Evolutionary conservation across 2,113 vertebrate species (phyloP).

Genomic region (Gasterosteus aculeatus): DNA sequence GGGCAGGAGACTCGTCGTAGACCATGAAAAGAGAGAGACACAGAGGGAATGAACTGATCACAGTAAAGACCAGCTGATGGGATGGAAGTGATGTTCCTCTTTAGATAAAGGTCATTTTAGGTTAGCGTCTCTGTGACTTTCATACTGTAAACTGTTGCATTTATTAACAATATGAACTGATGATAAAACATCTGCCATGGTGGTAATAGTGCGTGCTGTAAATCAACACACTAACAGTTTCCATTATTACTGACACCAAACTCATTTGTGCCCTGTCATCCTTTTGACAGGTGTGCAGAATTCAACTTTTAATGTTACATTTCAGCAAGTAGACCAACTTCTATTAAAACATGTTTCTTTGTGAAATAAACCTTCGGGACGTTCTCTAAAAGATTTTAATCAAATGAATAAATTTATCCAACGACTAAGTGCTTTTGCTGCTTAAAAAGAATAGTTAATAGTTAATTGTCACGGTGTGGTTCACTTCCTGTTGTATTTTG

Average conservation of each 20-base stretch:
- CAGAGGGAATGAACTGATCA: background rate
- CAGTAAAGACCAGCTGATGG: background rate
- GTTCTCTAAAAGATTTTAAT: background rate
- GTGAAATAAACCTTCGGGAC: background rate
- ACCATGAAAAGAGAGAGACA: constrained; percentile 5
- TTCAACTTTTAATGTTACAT: background rate
- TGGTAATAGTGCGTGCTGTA: background rate
- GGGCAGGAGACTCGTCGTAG: constrained; percentile 23
- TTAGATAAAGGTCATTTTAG: constrained; percentile 13
- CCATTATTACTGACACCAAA: background rate
- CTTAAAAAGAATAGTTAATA: constrained; percentile 8
- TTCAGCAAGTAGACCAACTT: background rate
- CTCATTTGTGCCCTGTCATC: background rate
- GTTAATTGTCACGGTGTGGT: too few species aligned
- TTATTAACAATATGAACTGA: background rate
- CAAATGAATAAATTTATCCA: constrained; percentile 2
- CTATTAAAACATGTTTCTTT: background rate
- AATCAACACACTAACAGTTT: constrained; percentile 1
- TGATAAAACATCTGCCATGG: constrained; percentile 12
- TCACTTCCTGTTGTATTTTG: too few species aligned
- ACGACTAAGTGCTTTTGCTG: constrained; percentile 1
- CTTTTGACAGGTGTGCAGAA: background rate
- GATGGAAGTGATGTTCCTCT: background rate
- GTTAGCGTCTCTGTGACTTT: background rate
- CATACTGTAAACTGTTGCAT: background rate